Evolutionary conservation across 2,113 vertebrate genomes (phyloP).

Genomic region (Aegithalos caudatus): DNA sequence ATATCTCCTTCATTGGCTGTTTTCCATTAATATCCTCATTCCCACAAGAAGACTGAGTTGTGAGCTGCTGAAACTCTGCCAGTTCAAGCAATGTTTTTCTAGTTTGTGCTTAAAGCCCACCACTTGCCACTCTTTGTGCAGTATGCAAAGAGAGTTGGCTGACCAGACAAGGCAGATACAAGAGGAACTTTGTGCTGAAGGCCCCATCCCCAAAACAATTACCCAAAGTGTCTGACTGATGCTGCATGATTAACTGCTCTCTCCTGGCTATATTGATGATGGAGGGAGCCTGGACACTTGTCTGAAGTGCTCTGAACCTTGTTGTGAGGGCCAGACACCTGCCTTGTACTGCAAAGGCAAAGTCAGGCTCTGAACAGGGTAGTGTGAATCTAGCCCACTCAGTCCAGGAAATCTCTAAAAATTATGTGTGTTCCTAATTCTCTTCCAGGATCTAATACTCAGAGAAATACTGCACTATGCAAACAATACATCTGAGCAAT

Average conservation of each 20-base stretch:
- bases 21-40: neutral
- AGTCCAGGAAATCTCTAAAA: neutral
- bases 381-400: neutral
- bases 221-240: neutral
- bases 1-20: neutral
- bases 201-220: neutral
- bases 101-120: neutral
- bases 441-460: neutral
- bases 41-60: neutral
- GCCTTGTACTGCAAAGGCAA: neutral
- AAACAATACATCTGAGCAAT: constrained; percentile 15
- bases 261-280: neutral
- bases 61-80: neutral
- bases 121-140: neutral
- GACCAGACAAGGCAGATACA: neutral
- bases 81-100: neutral
- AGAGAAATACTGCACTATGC: neutral
- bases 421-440: neutral
- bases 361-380: neutral
- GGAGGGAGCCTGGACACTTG: neutral
- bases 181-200: neutral
- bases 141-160: neutral
- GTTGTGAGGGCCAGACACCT: neutral
- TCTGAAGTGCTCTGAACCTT: neutral
- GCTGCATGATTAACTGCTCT: neutral